Conservation (phyloP, 1,140 invertebrate species). For the Araneus ventricosus region DNA sequence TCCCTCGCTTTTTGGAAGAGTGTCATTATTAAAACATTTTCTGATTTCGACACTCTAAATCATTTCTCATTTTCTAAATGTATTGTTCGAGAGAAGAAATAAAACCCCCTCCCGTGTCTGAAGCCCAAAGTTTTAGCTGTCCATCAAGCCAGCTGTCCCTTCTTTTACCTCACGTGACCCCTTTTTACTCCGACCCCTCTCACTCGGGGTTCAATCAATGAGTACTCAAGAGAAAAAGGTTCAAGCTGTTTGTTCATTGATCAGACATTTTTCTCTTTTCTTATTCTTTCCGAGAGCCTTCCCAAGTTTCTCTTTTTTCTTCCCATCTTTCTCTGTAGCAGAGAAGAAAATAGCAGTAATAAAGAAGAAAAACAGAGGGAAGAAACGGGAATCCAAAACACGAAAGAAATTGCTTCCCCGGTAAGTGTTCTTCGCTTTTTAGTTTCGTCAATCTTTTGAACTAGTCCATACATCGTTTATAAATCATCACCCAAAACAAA, state of each 20-base stretch:
- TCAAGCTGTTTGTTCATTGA: slow-evolving; percentile 74
- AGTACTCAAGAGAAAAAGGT: slow-evolving; percentile 70
- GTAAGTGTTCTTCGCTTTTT: slow-evolving; percentile 72
- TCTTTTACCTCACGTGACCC: slow-evolving; percentile 45
- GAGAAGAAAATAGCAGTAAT: slow-evolving; percentile 2
- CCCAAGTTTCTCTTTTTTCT: slow-evolving; percentile 26
- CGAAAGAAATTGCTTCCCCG: slow-evolving; percentile 70
- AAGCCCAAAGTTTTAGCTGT: slow-evolving; percentile 50
- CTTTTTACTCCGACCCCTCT: slow-evolving; percentile 22
- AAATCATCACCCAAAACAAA: slow-evolving; percentile 73
- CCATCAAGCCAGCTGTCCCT: slow-evolving; percentile 65
- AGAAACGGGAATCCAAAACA: slow-evolving; percentile 45
- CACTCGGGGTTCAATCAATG: slow-evolving; percentile 67
- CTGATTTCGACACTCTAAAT: slow-evolving; percentile 41
- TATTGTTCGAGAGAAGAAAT: slow-evolving; percentile 30
- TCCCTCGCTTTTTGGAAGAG: background rate
- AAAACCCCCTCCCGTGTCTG: slow-evolving; percentile 31
- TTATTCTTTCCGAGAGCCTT: slow-evolving; percentile 54
- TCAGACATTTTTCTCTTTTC: slow-evolving; percentile 66
- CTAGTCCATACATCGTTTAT: slow-evolving; percentile 71
- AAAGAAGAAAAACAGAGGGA: slow-evolving; percentile 19
- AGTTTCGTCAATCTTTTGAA: slow-evolving; percentile 70
- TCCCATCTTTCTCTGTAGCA: background rate
- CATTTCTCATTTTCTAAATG: slow-evolving; percentile 72
- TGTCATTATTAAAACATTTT: slow-evolving; percentile 69